Base-by-base conservation (phyloP, 2,113 vertebrate genomes). In the Peromyscus polionotus region DNA sequence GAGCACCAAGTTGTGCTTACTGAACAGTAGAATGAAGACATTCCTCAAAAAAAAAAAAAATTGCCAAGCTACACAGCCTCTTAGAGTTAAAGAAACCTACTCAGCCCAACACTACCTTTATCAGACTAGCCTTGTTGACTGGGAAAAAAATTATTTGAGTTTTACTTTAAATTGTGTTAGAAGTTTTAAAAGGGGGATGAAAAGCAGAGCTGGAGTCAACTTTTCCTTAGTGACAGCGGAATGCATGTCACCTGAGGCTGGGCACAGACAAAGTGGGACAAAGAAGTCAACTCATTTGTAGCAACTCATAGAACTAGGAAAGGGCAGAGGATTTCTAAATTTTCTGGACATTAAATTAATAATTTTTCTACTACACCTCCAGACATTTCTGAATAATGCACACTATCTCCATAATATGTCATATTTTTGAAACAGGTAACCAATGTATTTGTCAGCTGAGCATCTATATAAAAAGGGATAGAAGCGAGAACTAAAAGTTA, bases 71-170 rank as follows among this genome's bases (percentile, higher is more conserved):
- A 45, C 42, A 80, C n/a, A 75, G 10, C 65, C 14, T 68, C 61
- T 90, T 88, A 12, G 57, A 70, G 26, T 72, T 86, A 94, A 90
- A 39, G 36, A 88, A 73, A 79, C 54, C 54, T 70, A 11, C 57
- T 93, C 54, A 45, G 70, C 57, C 65, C 91, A 91, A 91, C 5
- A 77, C 51, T 85, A 26, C 77, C 93, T 96, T 95, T 57, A 79
- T 72, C 61, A 31, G 3, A 51, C 3, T 63, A 31, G 1, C 51
- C 48, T 95, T 61, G 4, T 91, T 92, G 39, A 36, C 28, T 95
- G 92, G 51, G 36, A 2, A 13, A 63, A 48, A n/a, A 19, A 93
- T 70, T 48, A 59, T 89, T 95, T 93, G 19, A 14, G n/a, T 80
- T 96, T 91, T 87, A 63, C 73, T 88, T 91, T 83, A 70, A 93